Percentiles rank a stretch among this genome's conserved stretches.
Conservation (phyloP, 2,113 vertebrate genomes). For the Typhlomys cinereus region DNA sequence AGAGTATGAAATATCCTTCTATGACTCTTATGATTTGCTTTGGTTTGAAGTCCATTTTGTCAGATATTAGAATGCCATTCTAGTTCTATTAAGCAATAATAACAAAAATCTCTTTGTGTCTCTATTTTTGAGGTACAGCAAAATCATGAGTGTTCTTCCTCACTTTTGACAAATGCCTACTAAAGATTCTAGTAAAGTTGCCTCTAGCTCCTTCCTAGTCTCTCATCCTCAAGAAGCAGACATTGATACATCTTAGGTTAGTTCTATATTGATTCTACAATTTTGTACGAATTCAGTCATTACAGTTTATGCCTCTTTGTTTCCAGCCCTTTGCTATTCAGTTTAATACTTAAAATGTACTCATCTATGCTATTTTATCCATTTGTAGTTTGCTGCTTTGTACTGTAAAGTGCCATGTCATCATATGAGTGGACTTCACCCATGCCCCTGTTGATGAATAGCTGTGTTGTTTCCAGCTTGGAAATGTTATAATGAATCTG, state of each 20-base stretch:
- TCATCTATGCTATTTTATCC: neutral
- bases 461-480: neutral
- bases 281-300: slow-evolving; percentile 13
- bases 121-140: neutral
- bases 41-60: too few species aligned
- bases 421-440: neutral
- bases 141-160: neutral
- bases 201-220: neutral
- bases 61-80: too few species aligned
- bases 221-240: neutral
- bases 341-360: neutral
- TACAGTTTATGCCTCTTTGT: neutral
- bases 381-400: neutral
- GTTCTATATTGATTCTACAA: neutral
- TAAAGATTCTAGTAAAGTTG: neutral
- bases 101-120: neutral
- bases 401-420: neutral
- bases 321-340: neutral
- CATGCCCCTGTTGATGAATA: neutral
- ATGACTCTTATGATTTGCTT: too few species aligned
- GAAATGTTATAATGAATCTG: neutral
- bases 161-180: neutral
- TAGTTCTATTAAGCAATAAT: slow-evolving; percentile 5
- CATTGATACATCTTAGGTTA: slow-evolving; percentile 25
- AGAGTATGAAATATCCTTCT: too few species aligned